Evolutionary conservation across 2,888 invertebrate species (phyloP), one percentile per base, ranked within the genome.

Genomic region (Pristionchus exspectatus): DNA sequence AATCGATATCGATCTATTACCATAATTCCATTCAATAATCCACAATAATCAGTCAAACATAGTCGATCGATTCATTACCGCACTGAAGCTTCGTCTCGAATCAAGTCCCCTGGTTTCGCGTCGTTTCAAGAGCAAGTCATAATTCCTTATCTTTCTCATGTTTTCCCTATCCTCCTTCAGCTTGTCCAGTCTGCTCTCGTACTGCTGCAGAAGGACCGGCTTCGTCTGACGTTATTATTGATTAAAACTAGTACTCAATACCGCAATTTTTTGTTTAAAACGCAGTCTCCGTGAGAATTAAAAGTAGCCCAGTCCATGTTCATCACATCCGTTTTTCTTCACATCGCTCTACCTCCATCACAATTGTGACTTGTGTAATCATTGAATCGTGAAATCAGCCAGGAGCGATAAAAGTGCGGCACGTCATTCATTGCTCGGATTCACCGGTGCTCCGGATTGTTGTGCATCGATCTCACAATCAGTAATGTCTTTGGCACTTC

Each of bases 81-180:
- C n/a, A n/a, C n/a, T n/a, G n/a, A n/a, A n/a, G n/a, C n/a, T 38
- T 38, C 38, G 38, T 38, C 38, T 38, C 63, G 16, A n/a, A 16
- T 16, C 44, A 85, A 7, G 24, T 18, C 59, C n/a, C 10, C 18
- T 21, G 9, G 18, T 87, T 44, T 54, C 54, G n/a, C n/a, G n/a
- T 27, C 54, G n/a, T 59, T 59, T 59, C 74, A 74, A 3, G 5
- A 2, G 12, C 9, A 4, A 5, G 4, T 33, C 74, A 38, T 16
- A 72, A 2, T 38, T 18, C 30, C 84, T 56, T n/a, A 85, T 99
- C 95, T 98, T 98, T 44, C 98, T 97, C 1, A 99, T 98, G 95
- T 99, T 99, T 95, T 98, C 98, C 83, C 99, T 96, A 95, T 99
- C 99, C 95, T 99, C 99, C 96, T 98, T 98, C 91, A 99, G 96